Percentiles rank a stretch among this genome's conserved stretches.
Conservation (phyloP, 1,140 invertebrate genomes). For the Scylla paramamosain region DNA sequence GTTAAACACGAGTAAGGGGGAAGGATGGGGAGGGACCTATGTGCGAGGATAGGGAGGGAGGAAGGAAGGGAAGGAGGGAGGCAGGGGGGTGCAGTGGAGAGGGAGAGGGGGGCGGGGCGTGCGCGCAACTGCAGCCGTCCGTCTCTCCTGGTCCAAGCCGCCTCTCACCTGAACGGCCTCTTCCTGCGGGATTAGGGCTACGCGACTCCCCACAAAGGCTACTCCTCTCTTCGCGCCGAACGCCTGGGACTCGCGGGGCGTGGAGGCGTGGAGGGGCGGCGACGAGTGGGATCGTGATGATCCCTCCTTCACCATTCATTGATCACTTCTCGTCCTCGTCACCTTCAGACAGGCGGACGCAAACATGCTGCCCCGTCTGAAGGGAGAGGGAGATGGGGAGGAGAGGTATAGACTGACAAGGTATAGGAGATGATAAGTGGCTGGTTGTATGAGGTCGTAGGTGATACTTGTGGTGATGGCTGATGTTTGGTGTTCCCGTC, state of each 20-base stretch:
- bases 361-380: not conserved
- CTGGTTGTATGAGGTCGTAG: not conserved
- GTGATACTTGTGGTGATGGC: not conserved
- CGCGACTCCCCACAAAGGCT: not conserved
- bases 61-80: not conserved
- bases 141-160: not conserved
- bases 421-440: no score
- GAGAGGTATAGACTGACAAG: no score
- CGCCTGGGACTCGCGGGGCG: not conserved
- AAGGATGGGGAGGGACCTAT: not conserved
- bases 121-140: conserved; percentile 23
- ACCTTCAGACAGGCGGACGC: not conserved
- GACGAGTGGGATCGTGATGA: not conserved
- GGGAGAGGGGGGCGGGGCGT: not conserved
- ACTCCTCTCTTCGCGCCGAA: not conserved
- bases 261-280: not conserved
- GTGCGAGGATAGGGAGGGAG: conserved; percentile 23
- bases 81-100: not conserved
- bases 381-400: no score
- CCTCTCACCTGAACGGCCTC: conserved; percentile 11
- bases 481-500: not conserved
- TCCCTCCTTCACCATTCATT: not conserved
- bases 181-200: conserved; percentile 18
- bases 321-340: not conserved
- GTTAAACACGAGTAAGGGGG: not conserved